Evolutionary conservation across 2,797 vertebrate species (phyloP).

Genomic region (Phrynocephalus vlangalii): DNA sequence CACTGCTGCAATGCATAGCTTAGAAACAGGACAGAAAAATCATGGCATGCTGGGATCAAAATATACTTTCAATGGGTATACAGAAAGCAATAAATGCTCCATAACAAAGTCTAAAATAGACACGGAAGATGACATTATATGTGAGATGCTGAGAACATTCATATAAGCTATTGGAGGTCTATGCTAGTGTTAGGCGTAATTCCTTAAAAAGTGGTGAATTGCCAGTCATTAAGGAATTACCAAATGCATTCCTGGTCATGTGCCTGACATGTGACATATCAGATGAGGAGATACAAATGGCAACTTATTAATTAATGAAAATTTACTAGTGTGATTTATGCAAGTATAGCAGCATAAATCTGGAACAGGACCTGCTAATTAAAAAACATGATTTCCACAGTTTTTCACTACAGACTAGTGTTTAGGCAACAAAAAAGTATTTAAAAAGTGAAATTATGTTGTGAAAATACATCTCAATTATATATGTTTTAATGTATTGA

Average conservation of each 20-base stretch:
- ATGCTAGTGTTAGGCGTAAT: no score
- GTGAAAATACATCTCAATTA: not conserved
- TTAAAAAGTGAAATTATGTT: not conserved
- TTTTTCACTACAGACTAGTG: not conserved
- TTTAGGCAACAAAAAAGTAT: conserved; percentile 3
- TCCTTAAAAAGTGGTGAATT: no score
- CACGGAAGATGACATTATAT: not conserved
- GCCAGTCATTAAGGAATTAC: no score
- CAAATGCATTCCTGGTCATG: no score
- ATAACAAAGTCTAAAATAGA: not conserved
- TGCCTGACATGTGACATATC: no score
- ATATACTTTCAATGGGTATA: conserved; percentile 40
- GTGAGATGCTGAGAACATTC: not conserved
- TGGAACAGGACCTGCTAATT: no score
- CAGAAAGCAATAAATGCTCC: conserved; percentile 14
- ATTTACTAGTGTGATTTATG: no score
- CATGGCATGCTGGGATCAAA: conserved; percentile 27
- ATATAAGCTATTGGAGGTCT: not conserved
- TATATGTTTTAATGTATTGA: conserved; percentile 14
- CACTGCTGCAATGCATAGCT: not conserved
- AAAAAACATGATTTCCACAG: not conserved
- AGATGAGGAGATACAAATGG: no score
- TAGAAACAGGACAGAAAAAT: conserved; percentile 5
- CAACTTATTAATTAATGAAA: no score
- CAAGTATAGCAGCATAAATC: no score